phyloP scores from a whole-genome alignment of 2,888 invertebrate species.

The Tholera decimalis region DNA sequence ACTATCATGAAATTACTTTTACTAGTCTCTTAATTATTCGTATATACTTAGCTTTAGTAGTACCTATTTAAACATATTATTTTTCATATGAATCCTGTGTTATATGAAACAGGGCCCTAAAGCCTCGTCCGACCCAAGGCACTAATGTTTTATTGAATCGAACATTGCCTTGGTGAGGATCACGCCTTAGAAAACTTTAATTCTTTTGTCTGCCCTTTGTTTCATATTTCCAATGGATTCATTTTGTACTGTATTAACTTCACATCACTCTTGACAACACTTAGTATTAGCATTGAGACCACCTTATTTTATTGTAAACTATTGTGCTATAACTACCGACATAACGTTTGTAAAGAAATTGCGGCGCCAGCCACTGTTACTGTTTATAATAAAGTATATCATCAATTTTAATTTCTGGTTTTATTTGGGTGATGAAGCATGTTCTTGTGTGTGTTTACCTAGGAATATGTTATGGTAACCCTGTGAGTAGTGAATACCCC shows the following conservation, averaged over 20 bases:
- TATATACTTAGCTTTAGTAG: conserved; percentile 43
- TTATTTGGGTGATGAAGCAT: conserved; percentile 2
- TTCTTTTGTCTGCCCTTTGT: conserved; percentile 6
- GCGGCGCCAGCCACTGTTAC: conserved; percentile 74
- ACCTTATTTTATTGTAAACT: conserved; percentile 46
- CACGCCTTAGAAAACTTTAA: not conserved
- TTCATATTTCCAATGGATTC: conserved; percentile 30
- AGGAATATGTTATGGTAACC: too few relatives aligned
- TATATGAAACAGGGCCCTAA: not conserved
- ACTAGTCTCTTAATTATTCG: conserved; percentile 73
- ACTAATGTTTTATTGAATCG: not conserved
- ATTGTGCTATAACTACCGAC: conserved; percentile 29
- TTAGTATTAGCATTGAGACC: conserved; percentile 48
- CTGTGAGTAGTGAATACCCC: too few relatives aligned
- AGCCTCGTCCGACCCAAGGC: not conserved
- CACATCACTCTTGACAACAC: conserved; percentile 42
- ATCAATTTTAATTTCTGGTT: conserved; percentile 64
- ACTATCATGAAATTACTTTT: conserved; percentile 76
- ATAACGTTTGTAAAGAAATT: conserved; percentile 69
- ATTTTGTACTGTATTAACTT: conserved; percentile 21
- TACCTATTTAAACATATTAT: conserved; percentile 22
- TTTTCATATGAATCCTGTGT: conserved; percentile 13
- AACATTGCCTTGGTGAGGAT: conserved; percentile 1
- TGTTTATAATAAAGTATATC: conserved; percentile 85
- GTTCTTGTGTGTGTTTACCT: not conserved